Conservation (phyloP, 92 coral and sea anemone genomes). For the Phymanthus crucifer region DNA sequence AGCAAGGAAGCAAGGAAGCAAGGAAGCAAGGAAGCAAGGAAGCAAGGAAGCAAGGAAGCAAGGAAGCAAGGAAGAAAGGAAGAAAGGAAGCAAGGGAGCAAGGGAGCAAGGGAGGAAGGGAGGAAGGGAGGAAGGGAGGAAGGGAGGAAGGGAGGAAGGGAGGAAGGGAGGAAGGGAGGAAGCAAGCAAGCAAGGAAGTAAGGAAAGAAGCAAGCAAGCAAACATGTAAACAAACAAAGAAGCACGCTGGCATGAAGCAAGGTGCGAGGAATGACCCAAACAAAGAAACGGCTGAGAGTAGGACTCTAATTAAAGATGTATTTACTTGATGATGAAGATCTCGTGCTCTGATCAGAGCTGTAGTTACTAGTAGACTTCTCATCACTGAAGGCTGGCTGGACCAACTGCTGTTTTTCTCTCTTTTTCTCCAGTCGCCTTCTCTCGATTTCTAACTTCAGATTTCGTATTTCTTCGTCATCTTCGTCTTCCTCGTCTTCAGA, state of each 20-base stretch:
- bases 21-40: background rate
- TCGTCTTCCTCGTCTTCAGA: constrained; percentile 87
- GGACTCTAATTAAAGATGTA: constrained; percentile 62
- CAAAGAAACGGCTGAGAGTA: too few species aligned
- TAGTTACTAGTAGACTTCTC: constrained; percentile 52
- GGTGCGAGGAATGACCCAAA: too few species aligned
- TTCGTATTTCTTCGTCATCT: constrained; percentile 89
- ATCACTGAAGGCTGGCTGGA: constrained; percentile 78
- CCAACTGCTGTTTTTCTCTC: constrained; percentile 39
- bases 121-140: too few species aligned
- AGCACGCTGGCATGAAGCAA: too few species aligned
- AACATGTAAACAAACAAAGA: too few species aligned
- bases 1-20: background rate
- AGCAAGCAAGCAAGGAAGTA: too few species aligned
- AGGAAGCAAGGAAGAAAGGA: background rate
- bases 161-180: too few species aligned
- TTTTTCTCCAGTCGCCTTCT: constrained; percentile 76
- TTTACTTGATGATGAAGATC: constrained; percentile 70
- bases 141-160: too few species aligned
- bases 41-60: background rate
- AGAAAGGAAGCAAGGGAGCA: background rate
- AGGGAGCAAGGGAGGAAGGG: too few species aligned
- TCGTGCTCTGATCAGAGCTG: constrained; percentile 59
- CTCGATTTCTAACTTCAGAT: constrained; percentile 77
- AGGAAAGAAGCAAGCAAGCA: too few species aligned